Evolutionary conservation across 2,888 invertebrate species (phyloP).

Genomic region (Maniola hyperantus): DNA sequence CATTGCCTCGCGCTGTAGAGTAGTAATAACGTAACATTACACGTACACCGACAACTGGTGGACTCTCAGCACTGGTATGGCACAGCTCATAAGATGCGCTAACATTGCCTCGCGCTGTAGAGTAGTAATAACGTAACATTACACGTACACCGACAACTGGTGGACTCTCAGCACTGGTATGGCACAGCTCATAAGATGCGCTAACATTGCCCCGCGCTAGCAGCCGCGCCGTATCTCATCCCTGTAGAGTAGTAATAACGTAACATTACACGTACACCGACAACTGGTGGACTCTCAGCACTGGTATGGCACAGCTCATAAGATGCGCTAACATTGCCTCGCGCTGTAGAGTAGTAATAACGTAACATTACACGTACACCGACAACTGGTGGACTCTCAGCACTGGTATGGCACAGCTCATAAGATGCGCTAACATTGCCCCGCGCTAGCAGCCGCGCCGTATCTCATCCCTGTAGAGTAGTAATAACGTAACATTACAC

Average conservation of each 20-base stretch:
- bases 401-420: no score
- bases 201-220: constrained; percentile 14
- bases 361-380: not conserved
- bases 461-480: constrained; percentile 20
- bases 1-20: constrained; percentile 3
- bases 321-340: constrained; percentile 17
- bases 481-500: constrained; percentile 14
- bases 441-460: not conserved
- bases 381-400: not conserved
- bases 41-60: not conserved
- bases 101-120: constrained; percentile 9
- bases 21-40: constrained; percentile 15
- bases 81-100: constrained; percentile 2
- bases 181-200: not conserved
- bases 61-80: not conserved
- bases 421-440: no score
- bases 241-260: constrained; percentile 10
- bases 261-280: not conserved
- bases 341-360: constrained; percentile 2
- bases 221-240: constrained; percentile 18
- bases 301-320: not conserved
- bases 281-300: not conserved
- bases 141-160: not conserved
- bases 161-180: not conserved
- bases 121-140: constrained; percentile 12